phyloP scores from a whole-genome alignment of 2,888 invertebrate species.

The Lysandra bellargus region DNA sequence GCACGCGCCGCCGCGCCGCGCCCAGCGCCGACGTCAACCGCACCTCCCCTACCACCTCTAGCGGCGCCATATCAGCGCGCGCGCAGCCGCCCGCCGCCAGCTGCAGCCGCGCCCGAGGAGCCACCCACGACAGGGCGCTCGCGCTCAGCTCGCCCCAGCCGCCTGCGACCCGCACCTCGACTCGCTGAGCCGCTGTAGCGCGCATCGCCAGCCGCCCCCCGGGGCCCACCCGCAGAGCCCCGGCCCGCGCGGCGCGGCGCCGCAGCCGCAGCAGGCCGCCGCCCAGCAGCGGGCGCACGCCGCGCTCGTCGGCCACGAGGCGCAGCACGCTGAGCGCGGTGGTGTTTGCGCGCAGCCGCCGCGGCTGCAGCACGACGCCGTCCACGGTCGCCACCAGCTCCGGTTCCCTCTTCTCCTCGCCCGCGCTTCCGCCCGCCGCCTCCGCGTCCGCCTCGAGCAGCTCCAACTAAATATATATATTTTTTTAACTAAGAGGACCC shows the following conservation, averaged over 20 bases:
- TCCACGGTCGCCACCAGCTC: background rate
- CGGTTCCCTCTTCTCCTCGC: background rate
- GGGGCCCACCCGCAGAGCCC: slow-evolving; percentile 48
- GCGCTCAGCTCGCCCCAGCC: slow-evolving; percentile 39
- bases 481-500: too few species aligned
- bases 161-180: slow-evolving; percentile 37
- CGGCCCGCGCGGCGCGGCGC: slow-evolving; percentile 40
- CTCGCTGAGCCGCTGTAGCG: slow-evolving; percentile 39
- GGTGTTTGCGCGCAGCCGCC: slow-evolving; percentile 61
- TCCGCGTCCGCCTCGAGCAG: background rate
- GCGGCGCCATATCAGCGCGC: slow-evolving; percentile 48
- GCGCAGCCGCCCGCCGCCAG: slow-evolving; percentile 60
- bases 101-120: slow-evolving; percentile 50
- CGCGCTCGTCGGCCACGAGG: slow-evolving; percentile 37
- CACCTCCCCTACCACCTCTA: slow-evolving; percentile 31
- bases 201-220: slow-evolving; percentile 45
- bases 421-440: background rate
- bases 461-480: background rate
- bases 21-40: slow-evolving; percentile 36
- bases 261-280: slow-evolving; percentile 42
- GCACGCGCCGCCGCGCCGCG: slow-evolving; percentile 38
- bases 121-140: slow-evolving; percentile 40
- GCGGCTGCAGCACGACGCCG: slow-evolving; percentile 51
- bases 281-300: slow-evolving; percentile 40
- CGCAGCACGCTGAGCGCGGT: slow-evolving; percentile 54